Evolutionary conservation across 2,888 invertebrate genomes (phyloP).

Genomic region (Celastrina argiolus): DNA sequence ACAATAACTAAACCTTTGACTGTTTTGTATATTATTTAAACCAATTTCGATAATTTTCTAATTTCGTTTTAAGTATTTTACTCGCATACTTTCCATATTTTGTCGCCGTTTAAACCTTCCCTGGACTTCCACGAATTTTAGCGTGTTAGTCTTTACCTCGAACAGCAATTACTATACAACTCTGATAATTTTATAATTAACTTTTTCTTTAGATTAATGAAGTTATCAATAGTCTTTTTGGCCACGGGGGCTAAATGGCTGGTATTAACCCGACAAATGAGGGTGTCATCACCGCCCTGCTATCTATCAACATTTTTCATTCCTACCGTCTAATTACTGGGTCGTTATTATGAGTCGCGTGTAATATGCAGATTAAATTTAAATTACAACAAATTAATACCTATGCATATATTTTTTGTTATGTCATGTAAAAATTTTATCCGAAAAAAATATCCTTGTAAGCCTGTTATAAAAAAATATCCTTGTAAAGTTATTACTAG

Average conservation of each 20-base stretch:
- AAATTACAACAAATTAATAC: not conserved
- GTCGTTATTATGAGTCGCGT: slow-evolving; percentile 48
- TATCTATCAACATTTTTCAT: slow-evolving; percentile 67
- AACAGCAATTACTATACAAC: not conserved
- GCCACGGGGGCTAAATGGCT: slow-evolving; percentile 54
- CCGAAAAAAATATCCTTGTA: not conserved
- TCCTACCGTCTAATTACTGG: slow-evolving; percentile 44
- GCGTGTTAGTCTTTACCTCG: too few species aligned
- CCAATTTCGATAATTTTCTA: too few species aligned
- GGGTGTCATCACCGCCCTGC: slow-evolving; percentile 60
- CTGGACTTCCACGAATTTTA: too few species aligned
- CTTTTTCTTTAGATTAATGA: not conserved
- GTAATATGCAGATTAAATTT: slow-evolving; percentile 10
- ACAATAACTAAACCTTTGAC: too few species aligned
- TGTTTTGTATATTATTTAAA: too few species aligned
- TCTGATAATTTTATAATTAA: not conserved
- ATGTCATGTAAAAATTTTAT: too few species aligned
- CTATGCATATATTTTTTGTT: not conserved
- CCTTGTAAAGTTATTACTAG: too few species aligned
- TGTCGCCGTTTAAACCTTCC: too few species aligned
- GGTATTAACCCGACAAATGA: slow-evolving; percentile 57
- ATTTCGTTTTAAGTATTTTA: too few species aligned
- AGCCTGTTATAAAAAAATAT: too few species aligned
- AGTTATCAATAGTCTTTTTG: slow-evolving; percentile 28
- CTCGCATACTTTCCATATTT: too few species aligned